These are phyloP conservation scores for Dendrophyllia cribrosa DNA, from an alignment of 64 coral and sea anemone species.

Conservation along the genomic window DNA sequence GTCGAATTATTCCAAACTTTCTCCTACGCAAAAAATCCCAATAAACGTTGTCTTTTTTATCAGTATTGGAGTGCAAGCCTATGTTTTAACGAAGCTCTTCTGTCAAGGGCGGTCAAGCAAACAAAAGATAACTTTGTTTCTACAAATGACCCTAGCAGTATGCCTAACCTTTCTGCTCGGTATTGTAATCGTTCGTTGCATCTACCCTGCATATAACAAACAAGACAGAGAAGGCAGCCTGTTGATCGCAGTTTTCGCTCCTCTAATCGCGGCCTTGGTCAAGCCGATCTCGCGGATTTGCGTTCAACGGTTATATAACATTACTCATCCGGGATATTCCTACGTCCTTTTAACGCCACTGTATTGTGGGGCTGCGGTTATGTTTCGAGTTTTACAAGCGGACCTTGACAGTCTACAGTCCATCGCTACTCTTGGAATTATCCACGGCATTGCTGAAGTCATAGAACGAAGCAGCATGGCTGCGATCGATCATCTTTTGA, in stretches of 20 bases:
- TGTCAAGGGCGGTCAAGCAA: neutral
- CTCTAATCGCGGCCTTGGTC: neutral
- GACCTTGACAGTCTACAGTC: neutral
- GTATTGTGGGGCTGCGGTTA: neutral
- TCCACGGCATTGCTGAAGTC: neutral
- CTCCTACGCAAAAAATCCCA: neutral
- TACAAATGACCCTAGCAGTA: neutral
- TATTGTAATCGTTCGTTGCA: neutral
- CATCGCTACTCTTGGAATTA: neutral
- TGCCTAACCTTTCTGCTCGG: neutral
- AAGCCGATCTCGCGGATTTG: neutral
- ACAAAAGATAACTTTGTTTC: neutral
- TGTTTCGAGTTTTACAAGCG: conserved; percentile 8
- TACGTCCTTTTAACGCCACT: neutral
- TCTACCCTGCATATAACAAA: neutral
- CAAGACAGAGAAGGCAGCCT: neutral
- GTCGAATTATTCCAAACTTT: neutral
- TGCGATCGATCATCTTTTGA: neutral
- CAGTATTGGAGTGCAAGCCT: neutral
- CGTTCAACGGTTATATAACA: neutral
- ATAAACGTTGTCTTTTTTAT: neutral
- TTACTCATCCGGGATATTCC: neutral
- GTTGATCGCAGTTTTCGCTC: neutral
- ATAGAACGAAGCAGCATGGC: conserved; percentile 9
- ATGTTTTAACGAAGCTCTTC: neutral